Conservation (phyloP, 2,113 vertebrate genomes). For the Rana temporaria region DNA sequence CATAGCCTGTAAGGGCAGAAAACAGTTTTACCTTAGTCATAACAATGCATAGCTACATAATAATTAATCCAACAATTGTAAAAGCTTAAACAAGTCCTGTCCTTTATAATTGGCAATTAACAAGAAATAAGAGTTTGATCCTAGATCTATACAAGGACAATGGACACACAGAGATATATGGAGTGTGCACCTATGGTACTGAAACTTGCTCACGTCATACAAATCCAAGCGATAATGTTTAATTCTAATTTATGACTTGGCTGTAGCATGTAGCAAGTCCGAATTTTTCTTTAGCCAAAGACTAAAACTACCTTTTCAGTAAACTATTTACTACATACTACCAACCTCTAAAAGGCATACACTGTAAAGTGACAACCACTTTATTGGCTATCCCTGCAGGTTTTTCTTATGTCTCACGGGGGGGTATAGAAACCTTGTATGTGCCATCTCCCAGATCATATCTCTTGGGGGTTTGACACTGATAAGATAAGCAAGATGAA, state of each 20-base stretch:
- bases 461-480: no score
- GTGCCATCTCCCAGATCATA: no score
- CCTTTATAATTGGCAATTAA: neutral
- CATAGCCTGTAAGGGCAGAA: slow-evolving; percentile 80
- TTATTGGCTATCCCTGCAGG: no score
- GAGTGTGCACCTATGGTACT: neutral
- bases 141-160: neutral
- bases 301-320: no score
- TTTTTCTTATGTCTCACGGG: no score
- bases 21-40: slow-evolving; percentile 7
- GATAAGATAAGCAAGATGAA: no score
- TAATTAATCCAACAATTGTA: neutral
- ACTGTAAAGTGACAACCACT: no score
- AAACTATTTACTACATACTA: no score
- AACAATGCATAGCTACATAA: neutral
- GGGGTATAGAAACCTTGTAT: no score
- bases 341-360: no score
- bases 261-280: neutral
- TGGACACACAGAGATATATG: neutral
- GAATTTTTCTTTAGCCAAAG: no score
- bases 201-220: neutral
- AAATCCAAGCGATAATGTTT: no score
- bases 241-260: neutral
- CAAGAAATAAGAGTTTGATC: neutral
- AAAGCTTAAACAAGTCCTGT: slow-evolving; percentile 14